phyloP scores from a whole-genome alignment of 2,888 invertebrate species.

The Polia nebulosa region DNA sequence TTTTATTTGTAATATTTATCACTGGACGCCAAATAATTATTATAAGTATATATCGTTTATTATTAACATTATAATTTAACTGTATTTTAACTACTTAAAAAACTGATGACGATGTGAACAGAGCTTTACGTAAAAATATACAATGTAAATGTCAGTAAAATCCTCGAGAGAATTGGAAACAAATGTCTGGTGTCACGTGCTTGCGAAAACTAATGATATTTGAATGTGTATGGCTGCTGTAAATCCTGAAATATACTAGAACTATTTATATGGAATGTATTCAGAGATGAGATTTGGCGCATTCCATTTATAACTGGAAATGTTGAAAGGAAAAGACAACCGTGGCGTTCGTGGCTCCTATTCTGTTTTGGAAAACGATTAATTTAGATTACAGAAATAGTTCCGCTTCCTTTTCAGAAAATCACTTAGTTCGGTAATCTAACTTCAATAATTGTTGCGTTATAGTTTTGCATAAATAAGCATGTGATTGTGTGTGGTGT shows the following conservation, averaged over 20 bases:
- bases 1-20: no score
- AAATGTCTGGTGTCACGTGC: conserved; percentile 74
- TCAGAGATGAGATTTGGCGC: conserved; percentile 30
- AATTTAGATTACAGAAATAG: not conserved
- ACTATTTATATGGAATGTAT: conserved; percentile 40
- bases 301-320: conserved; percentile 17
- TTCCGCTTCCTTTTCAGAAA: no score
- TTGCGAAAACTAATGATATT: conserved; percentile 67
- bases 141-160: conserved; percentile 67
- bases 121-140: conserved; percentile 55
- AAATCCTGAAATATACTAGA: conserved; percentile 54
- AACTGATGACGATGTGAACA: conserved; percentile 27
- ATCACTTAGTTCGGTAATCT: no score
- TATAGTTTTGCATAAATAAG: no score
- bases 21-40: no score
- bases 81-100: no score
- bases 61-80: no score
- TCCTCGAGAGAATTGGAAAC: conserved; percentile 71
- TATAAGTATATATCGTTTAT: no score
- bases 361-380: not conserved
- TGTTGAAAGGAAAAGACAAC: not conserved
- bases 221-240: conserved; percentile 61
- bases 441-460: no score
- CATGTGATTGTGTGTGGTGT: no score
- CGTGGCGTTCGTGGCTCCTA: not conserved